Base-by-base conservation (phyloP, 2,797 vertebrate genomes). In the Lutjanus campechanus region DNA sequence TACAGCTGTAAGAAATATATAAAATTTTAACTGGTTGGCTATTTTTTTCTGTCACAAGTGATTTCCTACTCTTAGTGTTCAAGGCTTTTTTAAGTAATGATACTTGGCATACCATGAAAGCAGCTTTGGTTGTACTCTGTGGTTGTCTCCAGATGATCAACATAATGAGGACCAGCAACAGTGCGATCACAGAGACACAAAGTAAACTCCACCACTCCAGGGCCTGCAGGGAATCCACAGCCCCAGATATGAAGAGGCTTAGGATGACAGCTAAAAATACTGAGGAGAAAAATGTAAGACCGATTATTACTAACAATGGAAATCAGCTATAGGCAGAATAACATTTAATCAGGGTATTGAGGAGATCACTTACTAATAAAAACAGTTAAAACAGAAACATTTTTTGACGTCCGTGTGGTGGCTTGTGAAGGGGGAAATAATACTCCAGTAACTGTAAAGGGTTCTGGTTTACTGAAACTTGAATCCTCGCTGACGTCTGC, bases 131-230 rank as follows among this genome's bases (percentile, higher is more conserved):
- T 63, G 0, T 22, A 76, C 81, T 96, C 90, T 96, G 96, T 11
- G 97, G 97, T 75, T 97, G 97, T 86, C 94, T 96, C 96, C 96
- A 96, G 86, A 97, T 90, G 76, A 96, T 78, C 10, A 94, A 11
- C 29, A 94, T 59, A 13, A 83, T 69, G 43, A 95, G 62, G n/a
- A 82, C 16, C 60, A 96, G 74, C 46, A 93, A 88, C 58, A 95
- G 81, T 47, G 79, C 11, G 11, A 96, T 81, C 58, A 92, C 55
- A 73, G 89, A 84, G 51, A 90, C 90, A 83, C 95, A 91, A 9
- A 94, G 50, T 54, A 96, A 85, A 87, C 94, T 96, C 96, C 96
- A 96, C 88, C 93, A 92, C 60, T 88, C 73, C 2, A 82, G 76
- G 1, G 84, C 85, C 29, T 7, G 2, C 69, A 96, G 77, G 61